phyloP scores from a whole-genome alignment of 1,140 invertebrate species.

The Scaptodrosophila lebanonensis region DNA sequence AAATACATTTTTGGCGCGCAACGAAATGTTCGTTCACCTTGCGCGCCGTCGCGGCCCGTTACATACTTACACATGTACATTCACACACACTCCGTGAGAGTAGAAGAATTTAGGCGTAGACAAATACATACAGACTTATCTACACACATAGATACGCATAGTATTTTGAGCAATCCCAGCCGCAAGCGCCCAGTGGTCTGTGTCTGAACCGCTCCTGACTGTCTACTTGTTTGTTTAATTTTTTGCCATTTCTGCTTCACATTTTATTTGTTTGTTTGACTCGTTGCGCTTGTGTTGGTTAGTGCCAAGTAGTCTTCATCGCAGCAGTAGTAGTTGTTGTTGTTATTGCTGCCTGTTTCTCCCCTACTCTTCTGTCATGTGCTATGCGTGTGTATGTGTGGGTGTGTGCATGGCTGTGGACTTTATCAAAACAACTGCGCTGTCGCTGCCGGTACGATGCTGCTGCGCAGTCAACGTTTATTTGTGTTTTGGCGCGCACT shows the following conservation, averaged over 20 bases:
- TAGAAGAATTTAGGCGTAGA: too few relatives aligned
- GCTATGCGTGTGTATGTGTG: too few relatives aligned
- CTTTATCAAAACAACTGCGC: conserved; percentile 58
- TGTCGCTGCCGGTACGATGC: conserved; percentile 18
- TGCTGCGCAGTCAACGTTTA: conserved; percentile 29
- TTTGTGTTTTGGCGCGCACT: conserved; percentile 66
- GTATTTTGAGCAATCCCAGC: too few relatives aligned
- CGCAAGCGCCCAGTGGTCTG: conserved; percentile 5
- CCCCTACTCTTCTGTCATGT: background rate
- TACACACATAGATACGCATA: too few relatives aligned
- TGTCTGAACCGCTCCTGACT: conserved; percentile 71
- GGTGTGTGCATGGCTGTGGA: background rate
- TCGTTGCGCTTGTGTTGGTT: conserved; percentile 64
- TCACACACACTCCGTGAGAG: too few relatives aligned
- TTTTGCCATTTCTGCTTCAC: conserved; percentile 76
- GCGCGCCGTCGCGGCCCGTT: background rate
- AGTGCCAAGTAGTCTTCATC: conserved; percentile 43
- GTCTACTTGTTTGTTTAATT: conserved; percentile 77
- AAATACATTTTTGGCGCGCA: background rate
- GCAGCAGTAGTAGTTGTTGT: conserved; percentile 17
- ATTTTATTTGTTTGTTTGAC: conserved; percentile 77
- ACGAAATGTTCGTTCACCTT: conserved; percentile 60
- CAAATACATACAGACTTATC: too few relatives aligned
- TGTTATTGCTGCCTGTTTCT: conserved; percentile 1
- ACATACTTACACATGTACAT: too few relatives aligned